phyloP scores from a whole-genome alignment of 2,113 vertebrate genomes.

The Athene noctua region DNA sequence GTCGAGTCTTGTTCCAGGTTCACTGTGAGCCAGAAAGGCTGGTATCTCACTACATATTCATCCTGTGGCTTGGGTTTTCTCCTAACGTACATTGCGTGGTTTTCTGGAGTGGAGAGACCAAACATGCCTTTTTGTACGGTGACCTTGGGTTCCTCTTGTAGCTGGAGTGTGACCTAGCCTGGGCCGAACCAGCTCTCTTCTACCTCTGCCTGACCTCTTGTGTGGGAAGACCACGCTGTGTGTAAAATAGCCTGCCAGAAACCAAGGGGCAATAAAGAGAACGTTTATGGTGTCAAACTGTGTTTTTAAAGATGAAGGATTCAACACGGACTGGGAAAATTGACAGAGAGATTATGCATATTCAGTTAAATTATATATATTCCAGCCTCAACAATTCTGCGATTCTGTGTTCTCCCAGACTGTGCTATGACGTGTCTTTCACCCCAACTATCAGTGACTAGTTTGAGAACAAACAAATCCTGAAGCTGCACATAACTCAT shows the following conservation, averaged over 20 bases:
- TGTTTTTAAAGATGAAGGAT: not conserved
- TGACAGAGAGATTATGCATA: not conserved
- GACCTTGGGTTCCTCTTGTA: not conserved
- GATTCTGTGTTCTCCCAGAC: not conserved
- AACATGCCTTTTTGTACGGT: not conserved
- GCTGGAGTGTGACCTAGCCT: not conserved
- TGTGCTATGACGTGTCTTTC: not conserved
- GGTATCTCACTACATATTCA: not conserved
- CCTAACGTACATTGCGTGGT: rapidly evolving
- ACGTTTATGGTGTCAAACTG: not conserved
- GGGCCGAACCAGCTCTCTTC: not conserved
- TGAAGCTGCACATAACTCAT: not conserved
- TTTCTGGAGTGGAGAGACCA: not conserved
- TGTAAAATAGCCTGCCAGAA: not conserved
- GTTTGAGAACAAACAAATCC: conserved; percentile 12
- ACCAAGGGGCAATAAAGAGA: not conserved
- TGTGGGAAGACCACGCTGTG: not conserved
- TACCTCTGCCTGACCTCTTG: not conserved
- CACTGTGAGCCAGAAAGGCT: not conserved
- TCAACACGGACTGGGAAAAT: not conserved
- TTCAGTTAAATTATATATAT: not conserved
- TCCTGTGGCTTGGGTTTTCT: not conserved
- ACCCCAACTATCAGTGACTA: not conserved
- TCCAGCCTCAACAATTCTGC: not conserved
- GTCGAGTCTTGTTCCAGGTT: not conserved